Evolutionary conservation across 2,888 invertebrate genomes (phyloP).

Genomic region (Cryptus viduatorius): DNA sequence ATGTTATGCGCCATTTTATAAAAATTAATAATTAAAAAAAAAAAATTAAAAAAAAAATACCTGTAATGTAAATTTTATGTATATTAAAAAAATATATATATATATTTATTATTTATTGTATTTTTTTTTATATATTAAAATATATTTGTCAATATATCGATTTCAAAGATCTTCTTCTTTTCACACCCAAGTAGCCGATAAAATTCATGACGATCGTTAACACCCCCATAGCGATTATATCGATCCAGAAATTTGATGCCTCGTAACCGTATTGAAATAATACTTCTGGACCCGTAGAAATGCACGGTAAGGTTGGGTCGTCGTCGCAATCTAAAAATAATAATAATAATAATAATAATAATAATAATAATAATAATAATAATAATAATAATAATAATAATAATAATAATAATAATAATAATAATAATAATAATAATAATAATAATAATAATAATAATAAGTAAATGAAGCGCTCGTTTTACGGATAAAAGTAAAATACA

Average conservation of each 20-base stretch:
- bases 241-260: slow-evolving; percentile 66
- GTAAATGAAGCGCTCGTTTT: neutral
- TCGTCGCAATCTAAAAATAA: slow-evolving; percentile 71
- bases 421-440: slow-evolving; percentile 37
- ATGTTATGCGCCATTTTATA: neutral
- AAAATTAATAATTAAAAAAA: slow-evolving; percentile 6
- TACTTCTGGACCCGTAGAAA: slow-evolving; percentile 73
- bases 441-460: too few relatives aligned
- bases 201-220: slow-evolving; percentile 71
- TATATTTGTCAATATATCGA: slow-evolving; percentile 55
- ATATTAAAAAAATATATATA: slow-evolving; percentile 6
- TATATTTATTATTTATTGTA: slow-evolving; percentile 24
- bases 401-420: too few relatives aligned
- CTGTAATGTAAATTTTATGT: slow-evolving; percentile 44
- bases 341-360: too few relatives aligned
- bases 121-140: neutral
- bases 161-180: slow-evolving; percentile 67
- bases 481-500: neutral
- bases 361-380: neutral
- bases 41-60: neutral
- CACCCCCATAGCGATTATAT: slow-evolving; percentile 69
- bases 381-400: slow-evolving; percentile 33
- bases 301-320: slow-evolving; percentile 69
- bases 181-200: slow-evolving; percentile 73
- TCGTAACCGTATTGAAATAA: slow-evolving; percentile 74